Base-by-base conservation (phyloP, 2,888 invertebrate genomes). In the Apocheima hispidaria region DNA sequence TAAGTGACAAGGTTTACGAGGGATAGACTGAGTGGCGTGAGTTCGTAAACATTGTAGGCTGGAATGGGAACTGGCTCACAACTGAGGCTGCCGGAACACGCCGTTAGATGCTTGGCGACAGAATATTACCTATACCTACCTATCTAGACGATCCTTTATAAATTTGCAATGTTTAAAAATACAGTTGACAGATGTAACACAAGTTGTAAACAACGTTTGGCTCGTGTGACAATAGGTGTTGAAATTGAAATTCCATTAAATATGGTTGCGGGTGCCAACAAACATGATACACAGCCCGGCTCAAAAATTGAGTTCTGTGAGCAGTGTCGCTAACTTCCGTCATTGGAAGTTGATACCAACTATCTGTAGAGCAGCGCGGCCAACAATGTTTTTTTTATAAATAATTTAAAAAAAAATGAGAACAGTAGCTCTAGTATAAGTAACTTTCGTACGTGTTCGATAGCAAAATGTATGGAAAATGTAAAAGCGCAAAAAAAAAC, bases 151-250 rank as follows among this genome's bases (percentile, higher is more conserved):
- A 26, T 23, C 43, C 9, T 44, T 53, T 53, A 38, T 46, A 50
- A 43, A 20, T 28, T 30, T 14, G 9, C 12, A 53, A 33, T 43
- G 33, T 33, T 33, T 6, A 43, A 21, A 18, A 44, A 23, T 38
- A 26, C 21, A 55, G 62, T 56, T 33, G 50, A 63, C 60, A 55
- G 38, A 33, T 55, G 49, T 68, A 52, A 51, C 60, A 58, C 53
- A 49, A 56, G 28, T 35, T 49, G 49, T 50, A 21, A 55, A 51
- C 43, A 52, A 52, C 46, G 48, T 41, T 62, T 62, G 61, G 52
- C 56, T 57, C 61, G 35, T 9, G 36, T 35, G 14, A 48, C 56
- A 48, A 54, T 55, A 23, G 48, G 52, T 62, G 61, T 56, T 62
- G 61, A 57, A 57, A 57, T 41, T 43, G 41, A 51, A 51, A 55